Base-by-base conservation (phyloP, 2,113 vertebrate species). In the Ariopsis seemanni region DNA sequence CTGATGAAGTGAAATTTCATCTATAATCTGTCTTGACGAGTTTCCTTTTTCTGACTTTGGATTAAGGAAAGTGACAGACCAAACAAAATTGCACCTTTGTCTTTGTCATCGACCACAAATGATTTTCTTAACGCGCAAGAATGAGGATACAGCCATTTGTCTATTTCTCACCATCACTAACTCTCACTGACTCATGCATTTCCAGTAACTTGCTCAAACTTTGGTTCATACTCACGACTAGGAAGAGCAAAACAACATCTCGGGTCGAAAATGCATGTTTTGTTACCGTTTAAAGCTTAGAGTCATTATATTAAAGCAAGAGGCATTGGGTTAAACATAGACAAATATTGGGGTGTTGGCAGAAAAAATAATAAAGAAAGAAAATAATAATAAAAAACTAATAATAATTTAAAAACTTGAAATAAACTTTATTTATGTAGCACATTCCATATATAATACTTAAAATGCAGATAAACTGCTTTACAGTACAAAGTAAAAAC, bases 21-120 rank as follows among this genome's bases (percentile, higher is more conserved):
- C 57, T 53, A 50, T 65, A 65, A 80, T 80, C 84, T 1, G 27
- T 82, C 42, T 52, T 42, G 25, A n/a, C 15, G 25, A 11, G 42
- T 4, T 63, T 77, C 42, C 88, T 87, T 79, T 86, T 53, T 14
- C 65, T 85, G 72, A 83, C 71, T 84, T 71, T 85, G 27, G 27
- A 57, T 79, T 74, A 77, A 86, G 89, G 90, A 90, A 91, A 91
- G 81, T 91, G 57, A 82, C 0, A 18, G 83, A 85, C 88, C 81
- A 86, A 90, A 89, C 90, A 75, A 89, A 69, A 52, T 42, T 82
- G 71, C 58, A 85, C 89, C 30, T 86, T 86, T 91, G 72, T 89
- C 90, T 80, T 86, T 62, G 30, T 55, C 92, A 94, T 87, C 1
- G 10, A 92, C 93, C 92, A 85, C 90, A 88, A 67, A 85, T 63